Evolutionary conservation across 1,140 invertebrate genomes (phyloP).

Genomic region (Lordiphosa mommai): DNA sequence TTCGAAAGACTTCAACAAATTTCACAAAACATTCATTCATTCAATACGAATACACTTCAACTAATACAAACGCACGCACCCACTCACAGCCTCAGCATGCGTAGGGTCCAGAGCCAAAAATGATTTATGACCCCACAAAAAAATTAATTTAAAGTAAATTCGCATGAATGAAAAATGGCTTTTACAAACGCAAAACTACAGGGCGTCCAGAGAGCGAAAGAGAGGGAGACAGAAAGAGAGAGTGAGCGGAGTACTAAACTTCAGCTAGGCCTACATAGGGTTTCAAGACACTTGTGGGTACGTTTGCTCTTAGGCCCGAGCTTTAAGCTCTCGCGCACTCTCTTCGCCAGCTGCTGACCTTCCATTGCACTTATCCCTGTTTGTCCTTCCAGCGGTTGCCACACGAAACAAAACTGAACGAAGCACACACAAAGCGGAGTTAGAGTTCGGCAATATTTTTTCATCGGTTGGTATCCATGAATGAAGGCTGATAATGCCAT

Average conservation of each 20-base stretch:
- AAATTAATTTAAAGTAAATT: constrained; percentile 79
- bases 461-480: constrained; percentile 66
- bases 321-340: constrained; percentile 43
- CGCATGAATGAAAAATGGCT: constrained; percentile 79
- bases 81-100: constrained; percentile 23
- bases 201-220: constrained; percentile 28
- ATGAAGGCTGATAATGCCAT: constrained; percentile 56
- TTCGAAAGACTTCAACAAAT: constrained; percentile 20
- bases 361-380: constrained; percentile 71
- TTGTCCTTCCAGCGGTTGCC: constrained; percentile 59
- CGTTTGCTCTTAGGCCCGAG: constrained; percentile 17
- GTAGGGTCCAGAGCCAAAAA: constrained; percentile 68
- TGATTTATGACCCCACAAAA: constrained; percentile 77
- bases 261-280: constrained; percentile 15
- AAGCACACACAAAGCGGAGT: constrained; percentile 37
- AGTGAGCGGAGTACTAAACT: constrained; percentile 6
- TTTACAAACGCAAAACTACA: constrained; percentile 75
- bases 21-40: constrained; percentile 46
- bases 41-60: constrained; percentile 12
- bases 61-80: constrained; percentile 4
- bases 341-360: constrained; percentile 18
- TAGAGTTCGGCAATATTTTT: constrained; percentile 18
- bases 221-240: constrained; percentile 5
- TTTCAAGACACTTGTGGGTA: constrained; percentile 53
- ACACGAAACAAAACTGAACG: constrained; percentile 51